These are phyloP conservation scores for Pristis pectinata DNA, from an alignment of 2,797 vertebrate genomes.

Conservation along the genomic window DNA sequence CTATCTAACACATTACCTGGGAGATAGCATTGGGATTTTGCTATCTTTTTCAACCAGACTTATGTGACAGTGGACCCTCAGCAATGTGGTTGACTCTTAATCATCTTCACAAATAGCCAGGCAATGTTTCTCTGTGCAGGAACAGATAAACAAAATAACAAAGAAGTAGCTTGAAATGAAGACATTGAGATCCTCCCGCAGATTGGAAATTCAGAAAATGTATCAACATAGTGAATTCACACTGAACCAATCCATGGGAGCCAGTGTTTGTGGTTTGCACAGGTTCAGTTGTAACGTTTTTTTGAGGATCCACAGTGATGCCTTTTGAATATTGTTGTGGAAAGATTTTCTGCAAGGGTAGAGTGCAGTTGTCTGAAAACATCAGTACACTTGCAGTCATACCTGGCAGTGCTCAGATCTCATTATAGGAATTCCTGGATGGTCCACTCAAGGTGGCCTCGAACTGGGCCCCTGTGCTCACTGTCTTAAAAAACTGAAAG, in stretches of 20 bases:
- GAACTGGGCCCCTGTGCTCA: neutral
- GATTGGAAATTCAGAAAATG: neutral
- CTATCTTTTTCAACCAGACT: too few relatives aligned
- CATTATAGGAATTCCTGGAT: neutral
- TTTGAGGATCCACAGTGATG: neutral
- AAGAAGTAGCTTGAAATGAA: too few relatives aligned
- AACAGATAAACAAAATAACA: too few relatives aligned
- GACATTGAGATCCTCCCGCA: neutral
- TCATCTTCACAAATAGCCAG: too few relatives aligned
- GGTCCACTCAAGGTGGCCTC: neutral
- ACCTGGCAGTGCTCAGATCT: neutral
- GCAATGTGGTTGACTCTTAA: too few relatives aligned
- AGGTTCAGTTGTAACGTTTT: neutral
- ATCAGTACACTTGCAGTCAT: neutral
- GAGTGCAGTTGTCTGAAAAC: neutral
- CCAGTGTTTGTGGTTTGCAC: neutral
- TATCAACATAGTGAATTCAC: neutral
- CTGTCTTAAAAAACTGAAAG: too few relatives aligned
- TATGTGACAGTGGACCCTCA: too few relatives aligned
- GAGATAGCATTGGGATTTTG: neutral
- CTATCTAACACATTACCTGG: neutral
- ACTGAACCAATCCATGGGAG: neutral
- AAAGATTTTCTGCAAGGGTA: neutral
- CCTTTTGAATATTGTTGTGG: neutral
- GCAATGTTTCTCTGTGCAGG: too few relatives aligned